A percentile compares a stretch with the other conserved stretches of the same genome.
These are phyloP conservation scores for Conus ventricosus DNA, from an alignment of 1,140 invertebrate genomes.

Conservation along the genomic window DNA sequence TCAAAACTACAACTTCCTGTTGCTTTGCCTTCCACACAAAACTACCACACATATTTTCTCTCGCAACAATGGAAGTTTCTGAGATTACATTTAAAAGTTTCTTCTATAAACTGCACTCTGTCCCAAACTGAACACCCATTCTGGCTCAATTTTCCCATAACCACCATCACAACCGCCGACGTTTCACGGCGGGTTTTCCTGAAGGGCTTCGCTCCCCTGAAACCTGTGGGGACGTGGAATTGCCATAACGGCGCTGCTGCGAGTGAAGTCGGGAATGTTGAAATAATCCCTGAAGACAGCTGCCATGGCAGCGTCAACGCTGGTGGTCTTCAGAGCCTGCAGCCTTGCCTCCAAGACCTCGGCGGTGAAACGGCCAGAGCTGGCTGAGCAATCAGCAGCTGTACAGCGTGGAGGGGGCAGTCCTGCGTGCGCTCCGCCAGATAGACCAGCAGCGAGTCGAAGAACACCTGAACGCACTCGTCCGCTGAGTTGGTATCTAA, in stretches of 20 bases:
- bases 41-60: too few relatives aligned
- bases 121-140: background rate
- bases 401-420: conserved; percentile 22
- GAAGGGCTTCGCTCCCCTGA: background rate
- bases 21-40: too few relatives aligned
- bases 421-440: conserved; percentile 17
- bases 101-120: too few relatives aligned
- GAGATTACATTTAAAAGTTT: too few relatives aligned
- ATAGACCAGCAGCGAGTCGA: conserved; percentile 28
- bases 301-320: conserved; percentile 15
- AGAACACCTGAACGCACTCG: conserved; percentile 26
- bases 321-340: background rate
- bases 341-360: conserved; percentile 25
- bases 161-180: conserved; percentile 8
- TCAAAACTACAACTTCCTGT: too few relatives aligned
- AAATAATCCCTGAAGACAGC: conserved; percentile 27
- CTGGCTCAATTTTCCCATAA: too few relatives aligned
- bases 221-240: background rate
- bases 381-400: conserved; percentile 3
- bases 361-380: conserved; percentile 22
- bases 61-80: too few relatives aligned
- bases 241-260: background rate
- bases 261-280: conserved; percentile 21
- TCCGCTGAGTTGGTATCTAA: conserved; percentile 27
- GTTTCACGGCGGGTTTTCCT: conserved; percentile 11